Base-by-base conservation (phyloP, 2,113 vertebrate species). In the Uropsilus gracilis region DNA sequence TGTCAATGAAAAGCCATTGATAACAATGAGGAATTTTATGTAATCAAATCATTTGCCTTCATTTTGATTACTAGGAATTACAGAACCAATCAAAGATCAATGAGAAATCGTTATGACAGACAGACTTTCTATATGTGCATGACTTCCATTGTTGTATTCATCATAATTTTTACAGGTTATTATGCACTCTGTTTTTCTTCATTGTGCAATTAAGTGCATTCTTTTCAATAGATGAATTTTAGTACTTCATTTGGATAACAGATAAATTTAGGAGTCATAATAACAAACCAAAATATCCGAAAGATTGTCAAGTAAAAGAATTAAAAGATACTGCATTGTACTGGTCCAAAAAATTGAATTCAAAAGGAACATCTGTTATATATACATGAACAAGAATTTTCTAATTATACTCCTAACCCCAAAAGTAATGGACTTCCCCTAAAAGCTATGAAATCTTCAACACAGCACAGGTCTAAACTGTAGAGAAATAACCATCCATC, bases 181-280 rank as follows among this genome's bases (percentile, higher is more conserved):
- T 16, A 64, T 48, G 77, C 46, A 48, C 3, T 39, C 22, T 57
- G 63, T 94, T 39, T 92, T 94, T 71, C 22, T 75, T 85, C 1
- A 37, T 71, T 57, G 68, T 92, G 48, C 68, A 84, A 53, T 68
- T 8, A 76, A 64, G 76, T 24, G 72, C 7, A 59, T 89, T 87
- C 75, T 94, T 90, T 63, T 69, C 61, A 77, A 24, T 78, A 80
- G 12, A 2, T 80, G 44, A 86, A 55, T 86, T 91, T 94, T 66
- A 89, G 26, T 37, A n/a, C 18, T 71, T 75, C 61, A 48, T 91
- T 46, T 78, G 44, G 22, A 81, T 4, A 86, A 61, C 16, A 91
- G 7, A 48, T 66, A 22, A 55, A 75, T 66, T 84, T n/a, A 71
- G 10, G 37, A 87, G 7, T 12, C 12, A 73, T 42, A 42, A 81